phyloP scores from a whole-genome alignment of 2,113 vertebrate genomes.

The Epinephelus fuscoguttatus region DNA sequence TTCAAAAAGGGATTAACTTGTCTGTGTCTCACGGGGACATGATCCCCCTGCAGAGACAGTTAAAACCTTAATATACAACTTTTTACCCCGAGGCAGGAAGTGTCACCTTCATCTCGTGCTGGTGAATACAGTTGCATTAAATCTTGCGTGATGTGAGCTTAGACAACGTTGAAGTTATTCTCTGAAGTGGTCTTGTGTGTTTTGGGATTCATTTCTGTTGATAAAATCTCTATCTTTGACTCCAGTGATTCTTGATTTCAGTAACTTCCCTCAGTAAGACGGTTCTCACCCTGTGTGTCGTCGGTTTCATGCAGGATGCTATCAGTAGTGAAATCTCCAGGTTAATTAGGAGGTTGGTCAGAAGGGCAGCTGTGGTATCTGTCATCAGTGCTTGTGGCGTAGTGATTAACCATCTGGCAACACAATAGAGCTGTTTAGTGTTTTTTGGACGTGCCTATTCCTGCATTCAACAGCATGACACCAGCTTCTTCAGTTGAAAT shows the following conservation, averaged over 20 bases:
- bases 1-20: background rate
- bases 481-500: background rate
- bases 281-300: background rate
- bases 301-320: background rate
- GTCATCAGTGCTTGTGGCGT: background rate
- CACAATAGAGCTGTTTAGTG: background rate
- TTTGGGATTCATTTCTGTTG: background rate
- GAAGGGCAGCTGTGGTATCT: background rate
- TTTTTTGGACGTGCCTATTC: background rate
- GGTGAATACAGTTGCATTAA: background rate
- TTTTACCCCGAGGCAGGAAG: background rate
- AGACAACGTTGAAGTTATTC: background rate
- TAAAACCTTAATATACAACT: background rate
- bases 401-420: background rate
- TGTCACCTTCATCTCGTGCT: background rate
- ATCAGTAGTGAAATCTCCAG: background rate
- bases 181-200: background rate
- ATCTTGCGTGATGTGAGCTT: background rate
- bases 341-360: background rate
- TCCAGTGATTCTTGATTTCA: background rate
- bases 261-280: background rate
- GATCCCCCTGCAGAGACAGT: slow-evolving; percentile 21
- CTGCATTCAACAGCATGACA: background rate
- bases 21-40: background rate
- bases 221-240: background rate